Percentiles rank a stretch among this genome's conserved stretches.
phyloP scores from a whole-genome alignment of 2,113 vertebrate species.

The Peromyscus leucopus region DNA sequence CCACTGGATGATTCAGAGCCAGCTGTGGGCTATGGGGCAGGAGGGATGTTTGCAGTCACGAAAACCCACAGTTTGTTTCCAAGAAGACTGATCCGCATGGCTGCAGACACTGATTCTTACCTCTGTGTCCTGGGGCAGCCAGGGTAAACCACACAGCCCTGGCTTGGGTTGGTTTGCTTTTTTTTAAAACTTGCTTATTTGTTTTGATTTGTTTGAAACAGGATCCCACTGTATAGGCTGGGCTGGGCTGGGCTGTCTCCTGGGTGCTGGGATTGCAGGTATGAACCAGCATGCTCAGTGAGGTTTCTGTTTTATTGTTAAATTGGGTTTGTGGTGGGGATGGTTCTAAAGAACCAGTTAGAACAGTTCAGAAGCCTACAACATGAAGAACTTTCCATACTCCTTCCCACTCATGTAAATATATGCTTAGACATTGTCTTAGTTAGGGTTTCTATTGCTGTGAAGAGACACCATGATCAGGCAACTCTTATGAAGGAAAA shows the following conservation, averaged over 20 bases:
- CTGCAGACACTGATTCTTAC: neutral
- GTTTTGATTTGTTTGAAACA: neutral
- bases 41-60: accelerated
- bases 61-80: neutral
- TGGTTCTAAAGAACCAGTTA: neutral
- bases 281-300: neutral
- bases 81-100: neutral
- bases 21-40: too few relatives aligned
- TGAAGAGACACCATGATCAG: neutral
- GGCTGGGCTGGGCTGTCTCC: neutral
- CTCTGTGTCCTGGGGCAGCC: neutral
- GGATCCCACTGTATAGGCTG: neutral
- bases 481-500: neutral
- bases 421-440: neutral
- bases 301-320: neutral
- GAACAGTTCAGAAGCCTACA: neutral
- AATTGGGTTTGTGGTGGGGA: neutral
- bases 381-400: neutral
- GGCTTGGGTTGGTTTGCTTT: neutral
- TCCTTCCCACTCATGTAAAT: neutral
- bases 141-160: neutral
- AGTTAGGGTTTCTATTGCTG: neutral
- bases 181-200: neutral
- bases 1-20: neutral
- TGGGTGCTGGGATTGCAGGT: neutral